Evolutionary conservation across 2,113 vertebrate genomes (phyloP), one percentile per base, ranked within the genome.

Genomic region (Tringa solitaria): DNA sequence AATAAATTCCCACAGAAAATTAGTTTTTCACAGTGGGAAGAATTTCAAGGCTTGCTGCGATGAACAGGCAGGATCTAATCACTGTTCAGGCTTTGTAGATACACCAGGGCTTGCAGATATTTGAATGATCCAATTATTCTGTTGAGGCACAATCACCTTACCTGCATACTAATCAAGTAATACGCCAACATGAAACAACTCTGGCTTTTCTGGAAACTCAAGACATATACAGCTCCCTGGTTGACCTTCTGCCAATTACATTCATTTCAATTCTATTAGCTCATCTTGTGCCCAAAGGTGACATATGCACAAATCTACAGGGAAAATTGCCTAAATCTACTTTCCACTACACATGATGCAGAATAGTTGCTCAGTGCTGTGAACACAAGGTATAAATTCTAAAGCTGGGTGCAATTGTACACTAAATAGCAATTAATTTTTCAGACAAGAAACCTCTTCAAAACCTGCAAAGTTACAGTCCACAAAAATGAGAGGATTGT

Each of bases 1-100:
- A 98, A 98, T 98, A 98, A 98, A 98, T 98, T 98, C 98, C 98
- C 98, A 98, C 98, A 97, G 98, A 98, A 98, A 98, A 98, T 98
- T 98, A 98, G 98, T 98, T 98, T 98, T 98, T 98, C 98, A 98
- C 98, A 98, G 98, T 98, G 98, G 98, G 98, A 97, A 98, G 97
- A 98, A 98, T 98, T 98, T 98, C 98, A 98, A 98, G 98, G 98
- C 98, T 98, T 96, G 98, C 98, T 8, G 89, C 96, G 95, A 98
- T 96, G 98, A 98, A 97, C 97, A 95, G 97, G 97, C 98, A 98
- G 98, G 98, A 98, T 98, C 98, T 98, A 98, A 98, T 98, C 98
- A 98, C 98, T 97, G 97, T 92, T 97, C 97, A 93, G 97, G 97
- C 98, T 98, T 98, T 98, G 98, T 98, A 98, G 98, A 97, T 98